Conservation (phyloP, 2,113 vertebrate species). For the Chaenogobius annularis region DNA sequence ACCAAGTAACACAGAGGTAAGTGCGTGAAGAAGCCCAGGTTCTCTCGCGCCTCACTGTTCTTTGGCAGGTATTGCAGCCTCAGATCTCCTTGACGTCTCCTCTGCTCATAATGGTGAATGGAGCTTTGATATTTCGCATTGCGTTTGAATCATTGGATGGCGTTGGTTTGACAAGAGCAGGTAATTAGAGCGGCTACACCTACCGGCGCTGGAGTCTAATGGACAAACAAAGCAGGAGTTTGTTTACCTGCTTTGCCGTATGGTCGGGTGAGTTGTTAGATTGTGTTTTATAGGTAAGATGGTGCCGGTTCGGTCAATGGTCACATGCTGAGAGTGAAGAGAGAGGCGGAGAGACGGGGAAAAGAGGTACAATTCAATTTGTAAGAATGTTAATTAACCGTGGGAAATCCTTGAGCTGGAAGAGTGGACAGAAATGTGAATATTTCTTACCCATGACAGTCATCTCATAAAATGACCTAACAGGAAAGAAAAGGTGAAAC, state of each 20-base stretch:
- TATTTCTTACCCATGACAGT: too few species aligned
- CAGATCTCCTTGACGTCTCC: slow-evolving; percentile 75
- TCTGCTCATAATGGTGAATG: slow-evolving; percentile 71
- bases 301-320: slow-evolving; percentile 20
- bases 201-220: slow-evolving; percentile 58
- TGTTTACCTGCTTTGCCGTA: slow-evolving; percentile 56
- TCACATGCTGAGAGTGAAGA: slow-evolving; percentile 36
- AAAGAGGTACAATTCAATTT: too few species aligned
- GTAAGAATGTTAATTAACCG: too few species aligned
- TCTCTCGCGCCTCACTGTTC: too few species aligned
- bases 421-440: too few species aligned
- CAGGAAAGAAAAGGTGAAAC: too few species aligned
- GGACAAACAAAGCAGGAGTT: slow-evolving; percentile 63
- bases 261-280: slow-evolving; percentile 18
- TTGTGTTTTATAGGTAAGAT: not conserved
- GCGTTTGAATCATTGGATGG: slow-evolving; percentile 76
- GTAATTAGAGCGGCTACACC: slow-evolving; percentile 75
- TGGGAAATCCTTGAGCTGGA: too few species aligned
- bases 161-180: slow-evolving; percentile 76
- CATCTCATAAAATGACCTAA: too few species aligned
- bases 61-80: slow-evolving; percentile 28
- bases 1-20: slow-evolving; percentile 63
- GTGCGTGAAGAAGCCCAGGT: too few species aligned
- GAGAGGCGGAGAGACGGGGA: not conserved
- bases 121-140: slow-evolving; percentile 78